Evolutionary conservation across 2,113 vertebrate species (phyloP).

Genomic region (Pelecanoides urinatrix): DNA sequence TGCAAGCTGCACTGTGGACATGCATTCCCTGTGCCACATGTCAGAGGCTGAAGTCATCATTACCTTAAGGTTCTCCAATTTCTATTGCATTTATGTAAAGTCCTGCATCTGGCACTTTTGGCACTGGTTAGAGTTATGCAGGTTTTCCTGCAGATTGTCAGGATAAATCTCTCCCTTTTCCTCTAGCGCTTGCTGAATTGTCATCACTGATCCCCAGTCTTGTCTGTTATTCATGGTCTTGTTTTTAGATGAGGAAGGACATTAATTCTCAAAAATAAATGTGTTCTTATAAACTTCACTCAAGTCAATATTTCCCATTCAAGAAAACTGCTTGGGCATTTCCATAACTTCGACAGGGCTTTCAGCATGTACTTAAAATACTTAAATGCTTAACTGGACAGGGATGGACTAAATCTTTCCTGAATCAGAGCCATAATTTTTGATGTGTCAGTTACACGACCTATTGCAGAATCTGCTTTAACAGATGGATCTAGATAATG

Average conservation of each 20-base stretch:
- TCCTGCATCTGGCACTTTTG: slow-evolving; percentile 8
- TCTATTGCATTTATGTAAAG: neutral
- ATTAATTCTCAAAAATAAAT: neutral
- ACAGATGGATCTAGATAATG: neutral
- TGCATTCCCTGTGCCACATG: neutral
- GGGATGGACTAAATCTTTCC: neutral
- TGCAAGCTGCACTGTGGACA: neutral
- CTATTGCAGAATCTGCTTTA: slow-evolving; percentile 20
- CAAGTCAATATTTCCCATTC: neutral
- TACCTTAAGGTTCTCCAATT: neutral
- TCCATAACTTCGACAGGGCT: neutral
- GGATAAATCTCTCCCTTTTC: neutral
- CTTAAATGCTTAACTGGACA: neutral
- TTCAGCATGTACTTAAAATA: slow-evolving; percentile 20
- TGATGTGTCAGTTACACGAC: neutral
- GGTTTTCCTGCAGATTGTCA: neutral
- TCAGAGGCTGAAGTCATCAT: neutral
- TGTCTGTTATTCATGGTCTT: neutral
- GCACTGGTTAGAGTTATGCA: neutral
- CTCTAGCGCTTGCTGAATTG: neutral
- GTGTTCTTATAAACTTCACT: neutral
- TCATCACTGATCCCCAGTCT: neutral
- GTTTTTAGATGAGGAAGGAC: neutral
- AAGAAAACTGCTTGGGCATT: neutral
- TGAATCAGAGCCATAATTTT: slow-evolving; percentile 4